Evolutionary conservation across 2,797 vertebrate species (phyloP).

Genomic region (Ciconia nigra): DNA sequence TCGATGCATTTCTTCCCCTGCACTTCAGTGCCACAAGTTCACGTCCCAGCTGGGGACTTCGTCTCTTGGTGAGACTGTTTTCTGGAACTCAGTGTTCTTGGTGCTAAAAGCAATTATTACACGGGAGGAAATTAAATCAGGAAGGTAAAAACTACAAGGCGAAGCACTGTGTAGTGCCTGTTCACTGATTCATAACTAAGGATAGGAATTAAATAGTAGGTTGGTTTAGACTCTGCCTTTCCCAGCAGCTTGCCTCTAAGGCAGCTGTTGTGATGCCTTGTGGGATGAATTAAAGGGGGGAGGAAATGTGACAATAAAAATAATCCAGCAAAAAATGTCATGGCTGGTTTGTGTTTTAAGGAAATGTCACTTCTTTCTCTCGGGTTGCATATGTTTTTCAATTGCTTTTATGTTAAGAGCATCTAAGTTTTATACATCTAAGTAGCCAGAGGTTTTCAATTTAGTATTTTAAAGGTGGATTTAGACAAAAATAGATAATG

Average conservation of each 20-base stretch:
- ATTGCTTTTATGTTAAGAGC: neutral
- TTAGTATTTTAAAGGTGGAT: neutral
- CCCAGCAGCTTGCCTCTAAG: neutral
- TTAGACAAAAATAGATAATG: neutral
- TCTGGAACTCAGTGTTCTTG: neutral
- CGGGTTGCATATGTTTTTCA: neutral
- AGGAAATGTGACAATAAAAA: neutral
- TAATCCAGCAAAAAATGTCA: neutral
- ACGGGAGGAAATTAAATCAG: neutral
- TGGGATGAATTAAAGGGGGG: neutral
- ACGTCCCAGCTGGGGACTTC: neutral
- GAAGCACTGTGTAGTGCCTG: neutral
- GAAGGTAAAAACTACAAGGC: neutral
- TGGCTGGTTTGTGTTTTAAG: neutral
- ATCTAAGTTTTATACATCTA: neutral
- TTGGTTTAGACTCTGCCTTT: neutral
- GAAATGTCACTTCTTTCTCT: neutral
- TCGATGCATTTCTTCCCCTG: neutral
- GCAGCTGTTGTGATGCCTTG: neutral
- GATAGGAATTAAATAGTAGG: neutral
- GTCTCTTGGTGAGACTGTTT: neutral
- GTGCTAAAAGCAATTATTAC: constrained; percentile 10
- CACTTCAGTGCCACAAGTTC: constrained; percentile 1
- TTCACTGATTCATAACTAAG: constrained; percentile 39
- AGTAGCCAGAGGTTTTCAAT: neutral